phyloP scores from a whole-genome alignment of 1,140 invertebrate genomes.

The Macrobrachium rosenbergii region DNA sequence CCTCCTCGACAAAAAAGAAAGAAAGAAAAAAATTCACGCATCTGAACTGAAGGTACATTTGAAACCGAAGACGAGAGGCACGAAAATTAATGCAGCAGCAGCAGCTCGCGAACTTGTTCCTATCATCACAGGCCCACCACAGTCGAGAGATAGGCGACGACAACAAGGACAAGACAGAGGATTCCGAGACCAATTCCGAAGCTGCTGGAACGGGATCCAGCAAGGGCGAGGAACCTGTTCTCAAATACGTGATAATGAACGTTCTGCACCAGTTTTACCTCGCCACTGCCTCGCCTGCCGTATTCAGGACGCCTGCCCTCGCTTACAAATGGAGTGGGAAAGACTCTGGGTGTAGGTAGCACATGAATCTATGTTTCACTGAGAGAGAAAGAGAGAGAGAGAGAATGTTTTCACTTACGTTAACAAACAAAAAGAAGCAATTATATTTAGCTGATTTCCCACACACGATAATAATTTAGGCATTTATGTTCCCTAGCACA shows the following conservation, averaged over 20 bases:
- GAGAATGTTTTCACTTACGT: too few relatives aligned
- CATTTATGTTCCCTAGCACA: too few relatives aligned
- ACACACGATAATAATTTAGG: too few relatives aligned
- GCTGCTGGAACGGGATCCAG: not conserved
- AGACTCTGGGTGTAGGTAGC: conserved; percentile 22
- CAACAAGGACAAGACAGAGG: not conserved
- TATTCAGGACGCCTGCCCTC: conserved; percentile 45
- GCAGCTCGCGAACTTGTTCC: not conserved
- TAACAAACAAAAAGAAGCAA: too few relatives aligned
- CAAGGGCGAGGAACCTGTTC: conserved; percentile 29
- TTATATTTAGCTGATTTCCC: too few relatives aligned
- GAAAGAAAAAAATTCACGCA: not conserved
- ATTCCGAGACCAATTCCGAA: not conserved
- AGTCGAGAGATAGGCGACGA: conserved; percentile 29
- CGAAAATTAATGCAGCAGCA: too few relatives aligned
- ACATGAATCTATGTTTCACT: too few relatives aligned
- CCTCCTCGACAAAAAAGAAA: too few relatives aligned
- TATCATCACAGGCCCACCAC: conserved; percentile 40
- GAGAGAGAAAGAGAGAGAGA: too few relatives aligned
- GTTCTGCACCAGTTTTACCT: conserved; percentile 47
- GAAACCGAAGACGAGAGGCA: not conserved
- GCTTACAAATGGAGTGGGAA: conserved; percentile 47
- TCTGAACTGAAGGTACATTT: not conserved
- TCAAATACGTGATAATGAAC: conserved; percentile 39
- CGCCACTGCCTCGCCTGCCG: conserved; percentile 36